Base-by-base conservation (phyloP, 2,888 invertebrate species). In the Phortica okadai region DNA sequence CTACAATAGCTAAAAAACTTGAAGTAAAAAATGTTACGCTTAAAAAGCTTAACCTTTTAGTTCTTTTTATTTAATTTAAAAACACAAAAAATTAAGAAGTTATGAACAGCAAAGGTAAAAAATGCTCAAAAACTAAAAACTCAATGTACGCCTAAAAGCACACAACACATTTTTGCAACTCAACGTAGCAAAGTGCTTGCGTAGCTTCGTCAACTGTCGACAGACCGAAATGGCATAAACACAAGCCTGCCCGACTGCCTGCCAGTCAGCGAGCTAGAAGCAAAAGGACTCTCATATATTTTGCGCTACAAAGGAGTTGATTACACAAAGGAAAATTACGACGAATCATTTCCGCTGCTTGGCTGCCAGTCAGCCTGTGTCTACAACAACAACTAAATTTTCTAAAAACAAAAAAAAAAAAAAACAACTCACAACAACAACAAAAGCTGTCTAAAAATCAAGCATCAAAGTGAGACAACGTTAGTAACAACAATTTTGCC, bases 301-400 rank as follows among this genome's bases (percentile, higher is more conserved):
- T 82, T 86, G 81, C 79, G 81, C 85, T 88, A 87, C 86, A 86
- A 89, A 89, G 88, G 90, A 89, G 89, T 90, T 90, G 89, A 90
- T 90, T 90, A 90, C 89, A 90, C 89, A 90, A 90, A 90, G 89
- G 89, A 90, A 90, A 90, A 90, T 90, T 90, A 90, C 89, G 90
- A 86, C 87, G 89, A 90, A 90, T 90, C 89, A 90, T 89, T 90
- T 90, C 90, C 90, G 89, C 88, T 88, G 90, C 88, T 88, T 89
- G 90, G 89, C 87, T 89, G 85, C 84, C 83, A 50, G 50, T 50
- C 50, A 50, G 50, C 50, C 50, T 85, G 85, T 88, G 50, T 25
- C 70, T 67, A 70, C 66, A 54, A 78, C 76, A 76, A 74, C 73
- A 77, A 70, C 74, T 77, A 80, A 72, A 73, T 59, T 59, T 59